A percentile compares a stretch with the other conserved stretches of the same genome.
Evolutionary conservation across 2,888 invertebrate species (phyloP).

Genomic region (Geotrupes spiniger): DNA sequence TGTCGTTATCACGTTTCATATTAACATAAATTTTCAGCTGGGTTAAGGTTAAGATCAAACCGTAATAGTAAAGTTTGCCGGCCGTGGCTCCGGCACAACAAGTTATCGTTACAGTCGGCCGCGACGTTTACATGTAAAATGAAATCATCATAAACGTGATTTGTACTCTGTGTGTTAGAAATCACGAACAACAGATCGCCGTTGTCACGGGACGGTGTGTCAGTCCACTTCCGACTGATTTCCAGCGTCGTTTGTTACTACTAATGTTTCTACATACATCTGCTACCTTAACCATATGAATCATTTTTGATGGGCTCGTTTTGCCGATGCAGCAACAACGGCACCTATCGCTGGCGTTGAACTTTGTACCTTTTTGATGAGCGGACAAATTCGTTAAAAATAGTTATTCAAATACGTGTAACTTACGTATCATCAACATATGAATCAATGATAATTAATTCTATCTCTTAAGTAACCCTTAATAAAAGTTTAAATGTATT

Average conservation of each 20-base stretch:
- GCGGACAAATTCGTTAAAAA: too few relatives aligned
- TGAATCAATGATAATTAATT: too few relatives aligned
- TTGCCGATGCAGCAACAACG: background rate
- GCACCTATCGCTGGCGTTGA: background rate
- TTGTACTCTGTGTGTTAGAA: conserved; percentile 38
- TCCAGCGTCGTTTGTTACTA: conserved; percentile 22
- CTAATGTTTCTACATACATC: conserved; percentile 18
- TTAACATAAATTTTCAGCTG: conserved; percentile 21
- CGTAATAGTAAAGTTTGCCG: conserved; percentile 36
- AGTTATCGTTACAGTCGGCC: conserved; percentile 39
- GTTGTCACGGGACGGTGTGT: conserved; percentile 27
- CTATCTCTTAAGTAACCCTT: too few relatives aligned
- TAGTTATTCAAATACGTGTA: too few relatives aligned
- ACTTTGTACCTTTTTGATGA: conserved; percentile 4
- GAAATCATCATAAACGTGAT: conserved; percentile 48
- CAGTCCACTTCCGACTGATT: conserved; percentile 40
- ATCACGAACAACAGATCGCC: conserved; percentile 41
- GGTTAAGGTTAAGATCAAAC: conserved; percentile 37
- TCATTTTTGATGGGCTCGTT: conserved; percentile 15
- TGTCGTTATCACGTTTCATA: conserved; percentile 1
- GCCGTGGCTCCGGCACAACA: conserved; percentile 22
- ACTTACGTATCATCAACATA: too few relatives aligned
- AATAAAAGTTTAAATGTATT: too few relatives aligned
- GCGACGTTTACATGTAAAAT: conserved; percentile 42
- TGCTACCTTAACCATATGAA: conserved; percentile 18